Percentiles rank a stretch among this genome's conserved stretches.
These are phyloP conservation scores for Agrypnus murinus DNA, from an alignment of 2,888 invertebrate species.

Conservation along the genomic window DNA sequence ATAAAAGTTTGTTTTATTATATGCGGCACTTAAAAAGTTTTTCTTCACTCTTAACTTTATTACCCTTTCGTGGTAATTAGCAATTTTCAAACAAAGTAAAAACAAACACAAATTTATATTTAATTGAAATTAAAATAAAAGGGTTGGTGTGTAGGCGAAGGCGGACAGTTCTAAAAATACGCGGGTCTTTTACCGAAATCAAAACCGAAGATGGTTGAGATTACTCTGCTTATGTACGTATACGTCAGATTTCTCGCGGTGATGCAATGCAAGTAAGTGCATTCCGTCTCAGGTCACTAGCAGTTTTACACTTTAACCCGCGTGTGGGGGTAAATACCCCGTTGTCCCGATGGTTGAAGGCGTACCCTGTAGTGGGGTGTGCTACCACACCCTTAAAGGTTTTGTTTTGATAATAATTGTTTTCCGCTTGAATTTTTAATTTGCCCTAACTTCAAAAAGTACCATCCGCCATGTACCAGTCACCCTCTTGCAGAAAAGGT, in stretches of 20 bases:
- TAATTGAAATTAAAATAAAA: neutral
- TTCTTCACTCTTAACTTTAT: conserved; percentile 10
- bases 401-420: conserved; percentile 15
- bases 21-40: conserved; percentile 46
- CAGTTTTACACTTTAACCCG: conserved; percentile 44
- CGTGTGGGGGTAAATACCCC: conserved; percentile 50
- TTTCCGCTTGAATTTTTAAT: conserved; percentile 10
- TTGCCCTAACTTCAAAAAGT: too few species aligned
- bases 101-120: neutral
- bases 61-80: neutral
- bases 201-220: neutral
- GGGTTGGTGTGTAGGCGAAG: neutral
- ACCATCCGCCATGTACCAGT: too few species aligned
- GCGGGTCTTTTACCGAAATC: conserved; percentile 8
- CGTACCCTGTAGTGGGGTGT: conserved; percentile 49
- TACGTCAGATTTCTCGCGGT: conserved; percentile 26
- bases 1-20: conserved; percentile 43
- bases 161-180: neutral
- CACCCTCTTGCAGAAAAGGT: too few species aligned
- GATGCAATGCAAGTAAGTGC: conserved; percentile 46
- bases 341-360: conserved; percentile 48
- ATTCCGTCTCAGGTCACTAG: conserved; percentile 41
- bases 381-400: conserved; percentile 43
- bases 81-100: neutral
- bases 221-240: too few species aligned